Evolutionary conservation across 2,113 vertebrate species (phyloP), one percentile per base, ranked within the genome.

Genomic region (Typhlomys cinereus): DNA sequence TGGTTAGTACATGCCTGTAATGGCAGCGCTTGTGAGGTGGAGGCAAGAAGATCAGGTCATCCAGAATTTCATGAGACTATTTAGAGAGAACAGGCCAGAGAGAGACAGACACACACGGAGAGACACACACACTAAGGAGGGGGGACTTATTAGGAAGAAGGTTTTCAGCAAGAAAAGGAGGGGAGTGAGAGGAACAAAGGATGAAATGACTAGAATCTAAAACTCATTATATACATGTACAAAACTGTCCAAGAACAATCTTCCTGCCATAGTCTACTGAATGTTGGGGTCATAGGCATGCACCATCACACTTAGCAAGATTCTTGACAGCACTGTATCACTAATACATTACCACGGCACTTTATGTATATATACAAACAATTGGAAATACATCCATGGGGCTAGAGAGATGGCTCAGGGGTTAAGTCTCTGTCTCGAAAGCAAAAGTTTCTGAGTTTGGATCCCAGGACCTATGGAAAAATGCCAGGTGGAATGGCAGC

Each of bases 101-200:
- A 62, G 20, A 64, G 44, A 64, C 8, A 66, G 31, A 15, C 54
- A 57, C 15, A 57, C 54, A 57, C 8, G n/a, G n/a, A n/a, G n/a
- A n/a, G n/a, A 57, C 7, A 57, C 8, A 57, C 54, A 57, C 15
- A 57, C 14, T n/a, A 10, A 10, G 13, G 11, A 66, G 31, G 31
- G 62, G 31, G 31, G n/a, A n/a, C n/a, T n/a, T n/a, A n/a, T 81
- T 76, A 70, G 44, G 9, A 94, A 95, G 75, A 93, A 78, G 66
- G 67, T 44, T 64, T 46, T 64, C 54, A 57, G n/a, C n/a, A n/a
- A n/a, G n/a, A n/a, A n/a, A n/a, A n/a, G n/a, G n/a, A n/a, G n/a
- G n/a, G n/a, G n/a, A n/a, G n/a, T n/a, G n/a, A n/a, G n/a, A n/a
- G n/a, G n/a, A n/a, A n/a, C n/a, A n/a, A n/a, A n/a, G n/a, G n/a